Evolutionary conservation across 2,888 invertebrate genomes (phyloP), one percentile per base, ranked within the genome.

Genomic region (Phorcus lineatus): DNA sequence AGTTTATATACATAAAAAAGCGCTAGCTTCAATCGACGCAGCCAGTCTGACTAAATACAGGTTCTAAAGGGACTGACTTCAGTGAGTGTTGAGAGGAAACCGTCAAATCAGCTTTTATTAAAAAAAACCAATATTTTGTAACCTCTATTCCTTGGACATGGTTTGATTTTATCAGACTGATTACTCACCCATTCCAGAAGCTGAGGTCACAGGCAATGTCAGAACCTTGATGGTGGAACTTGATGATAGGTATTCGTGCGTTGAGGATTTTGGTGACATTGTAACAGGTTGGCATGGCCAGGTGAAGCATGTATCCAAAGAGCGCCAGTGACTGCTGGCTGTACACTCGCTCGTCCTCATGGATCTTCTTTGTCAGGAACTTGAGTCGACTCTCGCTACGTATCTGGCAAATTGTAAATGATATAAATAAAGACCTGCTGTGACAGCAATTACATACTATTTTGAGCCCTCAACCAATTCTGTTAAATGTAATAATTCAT

Each of bases 241-340:
- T 97, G 78, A 98, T 95, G 85, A 98, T 98, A 7, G 98, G 98
- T 67, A 98, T 97, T 54, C 97, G 94, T 0, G 98, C 98, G 90
- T 96, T 95, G 53, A 97, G 94, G 87, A 98, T 97, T 84, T 95
- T 94, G 83, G 95, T 93, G 4, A 92, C 85, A 28, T 86, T 78
- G 1, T 94, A 92, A 81, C 96, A 95, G 17, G 97, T 97, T 0
- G 97, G 96, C 78, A 96, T 92, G 89, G 97, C 95, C 78, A 95
- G 92, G 89, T 96, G 95, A 86, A 98, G 93, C 83, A 96, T 92
- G 88, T 96, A 96, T 0, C 95, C 96, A 80, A 97, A 94, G 74
- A 95, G 93, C 93, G 96, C 96, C 95, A 98, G 95, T 89, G 96
- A 95, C 24, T 95, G 93, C 92, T 96, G 96, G 57, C 95, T 95